phyloP scores from a whole-genome alignment of 1,140 invertebrate genomes.

The Bombus confusus region DNA sequence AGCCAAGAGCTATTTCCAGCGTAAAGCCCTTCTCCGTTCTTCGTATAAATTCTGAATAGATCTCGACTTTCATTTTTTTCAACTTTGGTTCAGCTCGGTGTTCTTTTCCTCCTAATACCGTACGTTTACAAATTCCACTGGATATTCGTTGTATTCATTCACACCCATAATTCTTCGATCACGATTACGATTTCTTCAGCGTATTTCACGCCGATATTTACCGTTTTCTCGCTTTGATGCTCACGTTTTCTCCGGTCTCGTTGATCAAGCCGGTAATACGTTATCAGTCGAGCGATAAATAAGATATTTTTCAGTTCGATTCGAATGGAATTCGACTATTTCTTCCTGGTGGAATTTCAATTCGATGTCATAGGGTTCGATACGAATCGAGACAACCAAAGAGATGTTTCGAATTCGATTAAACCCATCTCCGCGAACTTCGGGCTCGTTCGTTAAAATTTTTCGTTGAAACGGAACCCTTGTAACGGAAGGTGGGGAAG shows the following conservation, averaged over 20 bases:
- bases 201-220: background rate
- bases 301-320: background rate
- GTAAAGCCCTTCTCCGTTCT: conserved; percentile 62
- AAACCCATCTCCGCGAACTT: background rate
- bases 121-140: background rate
- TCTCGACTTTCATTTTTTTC: conserved; percentile 19
- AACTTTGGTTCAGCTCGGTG: background rate
- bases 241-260: background rate
- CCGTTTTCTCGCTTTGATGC: background rate
- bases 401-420: background rate
- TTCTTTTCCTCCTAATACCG: background rate
- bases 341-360: background rate
- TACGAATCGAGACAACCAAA: background rate
- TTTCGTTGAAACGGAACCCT: background rate
- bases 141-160: background rate
- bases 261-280: background rate
- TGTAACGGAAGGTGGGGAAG: background rate
- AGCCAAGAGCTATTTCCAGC: conserved; percentile 70
- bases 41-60: conserved; percentile 59
- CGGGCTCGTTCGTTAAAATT: background rate
- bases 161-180: background rate
- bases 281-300: background rate
- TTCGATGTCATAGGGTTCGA: background rate
- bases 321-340: background rate
- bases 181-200: background rate